phyloP scores from a whole-genome alignment of 2,888 invertebrate genomes.

The Acronicta alni region DNA sequence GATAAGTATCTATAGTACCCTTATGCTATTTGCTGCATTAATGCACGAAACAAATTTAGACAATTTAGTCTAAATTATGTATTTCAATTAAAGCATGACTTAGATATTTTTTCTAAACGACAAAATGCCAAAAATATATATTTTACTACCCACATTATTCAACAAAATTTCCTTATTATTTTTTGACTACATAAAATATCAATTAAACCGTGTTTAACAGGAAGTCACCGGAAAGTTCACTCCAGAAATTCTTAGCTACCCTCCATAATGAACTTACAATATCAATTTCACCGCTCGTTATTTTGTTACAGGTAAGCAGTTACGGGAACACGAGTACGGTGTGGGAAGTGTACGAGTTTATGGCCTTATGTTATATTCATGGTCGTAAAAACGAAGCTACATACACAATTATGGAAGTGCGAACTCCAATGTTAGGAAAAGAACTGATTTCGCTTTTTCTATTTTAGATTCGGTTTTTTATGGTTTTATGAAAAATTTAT shows the following conservation, averaged over 20 bases:
- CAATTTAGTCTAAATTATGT: too few species aligned
- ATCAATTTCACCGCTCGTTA: slow-evolving; percentile 47
- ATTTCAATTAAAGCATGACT: too few species aligned
- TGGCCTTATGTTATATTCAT: slow-evolving; percentile 49
- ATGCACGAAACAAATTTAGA: too few species aligned
- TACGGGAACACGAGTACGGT: slow-evolving; percentile 22
- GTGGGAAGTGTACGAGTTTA: slow-evolving; percentile 46
- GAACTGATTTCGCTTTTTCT: slow-evolving; percentile 1
- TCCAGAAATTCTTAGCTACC: slow-evolving; percentile 19
- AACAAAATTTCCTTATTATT: not conserved
- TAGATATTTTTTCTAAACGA: too few species aligned
- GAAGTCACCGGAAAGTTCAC: slow-evolving; percentile 9
- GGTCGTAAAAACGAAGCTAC: slow-evolving; percentile 27
- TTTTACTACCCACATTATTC: not conserved
- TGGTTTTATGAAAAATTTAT: not conserved
- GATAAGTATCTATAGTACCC: too few species aligned
- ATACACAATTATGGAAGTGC: slow-evolving; percentile 9
- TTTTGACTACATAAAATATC: not conserved
- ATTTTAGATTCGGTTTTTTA: not conserved
- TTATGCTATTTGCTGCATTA: too few species aligned
- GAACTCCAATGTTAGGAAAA: not conserved
- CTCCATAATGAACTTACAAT: slow-evolving; percentile 33
- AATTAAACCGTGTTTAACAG: not conserved
- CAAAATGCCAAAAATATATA: too few species aligned
- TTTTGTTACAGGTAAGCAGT: slow-evolving; percentile 61